Evolutionary conservation across 2,797 vertebrate species (phyloP), one percentile per base, ranked within the genome.

Genomic region (Loriculus beryllinus): DNA sequence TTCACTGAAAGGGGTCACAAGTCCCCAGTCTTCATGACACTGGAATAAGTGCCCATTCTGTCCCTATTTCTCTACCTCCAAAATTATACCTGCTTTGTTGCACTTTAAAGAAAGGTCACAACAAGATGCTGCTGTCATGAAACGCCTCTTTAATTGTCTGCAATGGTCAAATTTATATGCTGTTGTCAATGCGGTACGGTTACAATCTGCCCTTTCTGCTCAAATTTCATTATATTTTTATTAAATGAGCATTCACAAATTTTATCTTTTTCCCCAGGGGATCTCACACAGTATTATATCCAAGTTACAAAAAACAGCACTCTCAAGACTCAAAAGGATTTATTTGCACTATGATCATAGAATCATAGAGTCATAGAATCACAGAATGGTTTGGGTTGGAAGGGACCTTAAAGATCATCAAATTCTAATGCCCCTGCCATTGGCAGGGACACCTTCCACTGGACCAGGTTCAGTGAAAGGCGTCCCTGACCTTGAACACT

Each of bases 11-110:
- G 54, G 43, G 79, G 79, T 81, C 78, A 91, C 63, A 86, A 94
- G 39, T 90, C 57, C 17, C 91, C 94, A 37, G 47, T 91, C 65
- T 79, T 97, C 93, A 80, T 67, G 81, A 90, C 60, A 33, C 52
- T 54, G 72, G 26, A 90, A n/a, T 43, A 96, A 77, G 60, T 42
- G 37, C 40, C 79, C 33, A 56, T 82, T 85, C 45, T 12, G 59
- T 93, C 74, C 31, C 45, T 86, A 12, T 48, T 71, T 69, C 60
- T 80, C 69, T 75, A 40, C 49, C 87, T 95, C 39, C 56, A 82
- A 83, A 90, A 87, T 83, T 22, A 69, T 19, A 62, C n/a, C 12
- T 6, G 25, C 74, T 84, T 79, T 82, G 12, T 75, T 2, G 10
- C 10, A 63, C 28, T 65, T 83, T 21, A 15, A 35, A 51, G 51